Percentiles rank a stretch among this genome's conserved stretches.
phyloP scores from a whole-genome alignment of 2,888 invertebrate genomes.

The Chorisops tibialis region DNA sequence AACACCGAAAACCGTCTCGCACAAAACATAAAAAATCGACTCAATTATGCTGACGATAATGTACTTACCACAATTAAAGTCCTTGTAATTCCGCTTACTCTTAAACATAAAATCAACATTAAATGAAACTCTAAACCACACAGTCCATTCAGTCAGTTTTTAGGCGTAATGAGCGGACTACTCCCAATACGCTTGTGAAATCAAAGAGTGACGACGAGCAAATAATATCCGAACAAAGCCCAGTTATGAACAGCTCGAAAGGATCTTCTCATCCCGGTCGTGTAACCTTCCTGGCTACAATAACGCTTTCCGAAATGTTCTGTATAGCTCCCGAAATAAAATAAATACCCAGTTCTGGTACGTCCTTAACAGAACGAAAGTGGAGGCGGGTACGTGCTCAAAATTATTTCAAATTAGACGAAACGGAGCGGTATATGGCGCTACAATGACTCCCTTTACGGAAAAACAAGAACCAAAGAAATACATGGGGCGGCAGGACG shows the following conservation, averaged over 20 bases:
- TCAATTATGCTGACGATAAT: constrained; percentile 14
- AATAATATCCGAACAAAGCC: constrained; percentile 6
- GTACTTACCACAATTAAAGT: constrained; percentile 19
- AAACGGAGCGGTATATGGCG: constrained; percentile 6
- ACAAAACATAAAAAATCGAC: too few relatives aligned
- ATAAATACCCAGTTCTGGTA: constrained; percentile 14
- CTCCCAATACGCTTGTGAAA: constrained; percentile 13
- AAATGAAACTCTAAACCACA: not conserved
- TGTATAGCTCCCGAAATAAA: constrained; percentile 2
- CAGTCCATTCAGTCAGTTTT: constrained; percentile 8
- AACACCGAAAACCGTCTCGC: too few relatives aligned
- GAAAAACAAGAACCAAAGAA: not conserved
- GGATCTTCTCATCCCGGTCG: not conserved
- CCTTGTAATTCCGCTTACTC: constrained; percentile 1
- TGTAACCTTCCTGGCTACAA: not conserved
- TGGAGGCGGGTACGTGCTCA: constrained; percentile 24
- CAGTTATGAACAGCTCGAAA: constrained; percentile 8
- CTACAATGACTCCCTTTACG: constrained; percentile 6
- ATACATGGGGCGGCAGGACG: not conserved
- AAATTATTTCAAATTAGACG: constrained; percentile 28
- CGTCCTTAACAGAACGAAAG: constrained; percentile 8
- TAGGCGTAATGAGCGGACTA: constrained; percentile 15
- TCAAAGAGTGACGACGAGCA: constrained; percentile 25
- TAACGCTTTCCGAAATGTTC: constrained; percentile 2
- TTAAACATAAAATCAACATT: not conserved